Evolutionary conservation across 1,140 invertebrate genomes (phyloP), one percentile per base, ranked within the genome.

Genomic region (Akabosia matsudoensis): DNA sequence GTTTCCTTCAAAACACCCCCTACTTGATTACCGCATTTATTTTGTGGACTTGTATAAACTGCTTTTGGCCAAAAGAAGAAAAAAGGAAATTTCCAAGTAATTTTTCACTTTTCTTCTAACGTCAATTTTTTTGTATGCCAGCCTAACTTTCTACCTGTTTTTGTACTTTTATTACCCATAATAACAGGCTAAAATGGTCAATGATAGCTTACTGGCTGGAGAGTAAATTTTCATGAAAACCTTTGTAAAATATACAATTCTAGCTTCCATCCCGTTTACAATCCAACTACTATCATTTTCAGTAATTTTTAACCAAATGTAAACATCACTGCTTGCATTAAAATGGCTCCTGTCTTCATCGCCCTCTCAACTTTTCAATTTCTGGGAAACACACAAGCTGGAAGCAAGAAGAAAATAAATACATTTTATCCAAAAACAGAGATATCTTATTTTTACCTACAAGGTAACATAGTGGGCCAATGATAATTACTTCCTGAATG

Each of bases 351-450:
- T 67, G 61, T 67, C 26, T 56, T 16, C 54, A 10, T 56, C 37
- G 18, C 18, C 37, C 7, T 18, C 37, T 18, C 37, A 45, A 45
- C 37, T 45, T 10, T 18, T 18, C 18, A 10, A 18, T 45, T 45
- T 45, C 24, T 10, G 54, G 3, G 54, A 24, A 56, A 56, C 3
- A 13, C 28, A 67, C 14, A 67, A 30, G 61, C 2, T 67, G 61
- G n/a, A 61, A 61, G 24, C 24, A 16, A 16, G 13, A 61, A 24
- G 61, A 67, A 56, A 67, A 67, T 31, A 67, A 67, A 67, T 67
- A 67, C 54, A 67, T 67, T 67, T 67, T 67, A 24, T 67, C 30
- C 61, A 56, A 56, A 56, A 56, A 56, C 14, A 10, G 54, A 56
- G n/a, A 56, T 56, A 30, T 31, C n/a, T 30, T 67, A 16, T 67